Conservation (phyloP, 2,113 vertebrate genomes). For the Amblyopsis rosae region DNA sequence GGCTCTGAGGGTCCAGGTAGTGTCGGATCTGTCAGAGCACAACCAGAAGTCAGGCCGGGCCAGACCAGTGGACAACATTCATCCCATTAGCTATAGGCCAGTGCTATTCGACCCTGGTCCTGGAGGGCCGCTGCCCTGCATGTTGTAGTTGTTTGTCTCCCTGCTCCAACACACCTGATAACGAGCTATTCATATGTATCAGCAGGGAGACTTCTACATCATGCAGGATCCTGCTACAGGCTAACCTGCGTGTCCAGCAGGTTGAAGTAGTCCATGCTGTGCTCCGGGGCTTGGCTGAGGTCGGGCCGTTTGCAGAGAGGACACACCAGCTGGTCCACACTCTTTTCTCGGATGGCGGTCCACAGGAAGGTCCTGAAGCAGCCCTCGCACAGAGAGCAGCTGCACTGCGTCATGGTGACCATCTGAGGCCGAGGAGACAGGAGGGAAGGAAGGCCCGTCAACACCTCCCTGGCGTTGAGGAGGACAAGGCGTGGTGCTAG, state of each 20-base stretch:
- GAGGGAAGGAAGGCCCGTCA: constrained; percentile 3
- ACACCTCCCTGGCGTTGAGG: background rate
- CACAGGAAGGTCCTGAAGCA: constrained; percentile 78
- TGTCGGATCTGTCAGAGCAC: constrained; percentile 70
- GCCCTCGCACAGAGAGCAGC: constrained; percentile 73
- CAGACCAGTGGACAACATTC: background rate
- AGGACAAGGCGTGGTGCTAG: background rate
- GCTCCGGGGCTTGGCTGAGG: constrained; percentile 59
- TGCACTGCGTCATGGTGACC: constrained; percentile 80
- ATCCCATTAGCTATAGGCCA: background rate
- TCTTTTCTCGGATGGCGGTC: constrained; percentile 75
- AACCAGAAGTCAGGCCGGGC: background rate
- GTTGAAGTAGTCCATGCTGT: constrained; percentile 77
- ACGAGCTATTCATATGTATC: no score
- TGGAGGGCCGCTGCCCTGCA: no score
- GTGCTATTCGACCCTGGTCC: background rate
- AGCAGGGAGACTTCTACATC: no score
- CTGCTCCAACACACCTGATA: no score
- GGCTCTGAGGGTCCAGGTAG: constrained; percentile 69
- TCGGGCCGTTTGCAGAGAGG: constrained; percentile 75
- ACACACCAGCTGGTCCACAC: constrained; percentile 70
- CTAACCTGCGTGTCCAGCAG: constrained; percentile 79
- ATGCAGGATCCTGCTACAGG: no score
- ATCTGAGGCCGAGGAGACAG: constrained; percentile 59
- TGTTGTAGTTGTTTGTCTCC: no score